A percentile compares a stretch with the other conserved stretches of the same genome.
phyloP scores from a whole-genome alignment of 2,888 invertebrate genomes.

The Punctoribates punctum region DNA sequence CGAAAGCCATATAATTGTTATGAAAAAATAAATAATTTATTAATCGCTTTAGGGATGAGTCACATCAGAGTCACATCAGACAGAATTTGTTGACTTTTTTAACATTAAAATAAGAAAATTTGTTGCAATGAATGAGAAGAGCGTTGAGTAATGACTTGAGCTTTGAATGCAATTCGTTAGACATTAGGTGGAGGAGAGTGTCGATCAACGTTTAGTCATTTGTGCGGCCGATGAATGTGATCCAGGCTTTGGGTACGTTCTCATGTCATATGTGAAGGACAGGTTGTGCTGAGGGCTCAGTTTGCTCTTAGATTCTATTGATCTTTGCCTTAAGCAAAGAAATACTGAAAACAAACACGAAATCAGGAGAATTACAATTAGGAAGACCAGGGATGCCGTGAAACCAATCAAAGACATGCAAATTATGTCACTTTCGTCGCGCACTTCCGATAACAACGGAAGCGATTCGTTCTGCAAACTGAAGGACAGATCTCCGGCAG shows the following conservation, averaged over 20 bases:
- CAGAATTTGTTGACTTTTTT: slow-evolving; percentile 12
- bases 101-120: background rate
- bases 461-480: slow-evolving; percentile 55
- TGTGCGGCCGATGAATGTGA: slow-evolving; percentile 22
- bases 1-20: slow-evolving; percentile 4
- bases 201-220: slow-evolving; percentile 31
- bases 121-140: slow-evolving; percentile 9
- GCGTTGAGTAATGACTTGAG: slow-evolving; percentile 32
- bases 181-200: background rate
- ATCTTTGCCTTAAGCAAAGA: slow-evolving; percentile 65
- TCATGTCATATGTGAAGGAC: slow-evolving; percentile 19
- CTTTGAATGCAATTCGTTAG: slow-evolving; percentile 18
- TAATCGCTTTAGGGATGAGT: slow-evolving; percentile 9
- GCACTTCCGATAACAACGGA: slow-evolving; percentile 38
- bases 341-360: slow-evolving; percentile 82
- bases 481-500: slow-evolving; percentile 83
- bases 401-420: slow-evolving; percentile 95
- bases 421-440: slow-evolving; percentile 61
- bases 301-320: slow-evolving; percentile 53
- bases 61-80: background rate
- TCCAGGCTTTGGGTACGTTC: background rate
- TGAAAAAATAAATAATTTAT: slow-evolving; percentile 21
- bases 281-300: background rate
- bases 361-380: slow-evolving; percentile 74
- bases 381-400: slow-evolving; percentile 75